These are phyloP conservation scores for Carabus problematicus DNA, from an alignment of 2,888 invertebrate genomes.

Conservation along the genomic window DNA sequence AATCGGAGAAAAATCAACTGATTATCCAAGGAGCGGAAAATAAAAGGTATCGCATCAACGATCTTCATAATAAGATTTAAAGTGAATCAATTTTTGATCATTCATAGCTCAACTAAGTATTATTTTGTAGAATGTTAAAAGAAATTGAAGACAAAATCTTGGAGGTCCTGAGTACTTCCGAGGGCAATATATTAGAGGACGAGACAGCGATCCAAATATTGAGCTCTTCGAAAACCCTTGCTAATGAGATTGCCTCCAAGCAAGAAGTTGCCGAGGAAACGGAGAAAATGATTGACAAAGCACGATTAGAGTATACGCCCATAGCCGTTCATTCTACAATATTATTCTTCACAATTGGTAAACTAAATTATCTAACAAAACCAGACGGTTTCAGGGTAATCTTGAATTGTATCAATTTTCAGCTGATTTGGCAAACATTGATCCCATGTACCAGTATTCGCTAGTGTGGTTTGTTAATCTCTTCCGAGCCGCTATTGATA, in stretches of 20 bases:
- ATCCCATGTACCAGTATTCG: conserved; percentile 98
- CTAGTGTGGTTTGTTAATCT: conserved; percentile 92
- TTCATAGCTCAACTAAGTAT: not conserved
- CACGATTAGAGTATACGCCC: conserved; percentile 85
- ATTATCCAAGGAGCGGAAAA: conserved; percentile 89
- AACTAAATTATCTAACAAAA: not conserved
- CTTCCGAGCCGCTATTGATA: conserved; percentile 85
- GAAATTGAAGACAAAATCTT: conserved; percentile 93
- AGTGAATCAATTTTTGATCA: too few relatives aligned
- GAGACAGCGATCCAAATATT: conserved; percentile 89
- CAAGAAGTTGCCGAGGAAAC: conserved; percentile 89
- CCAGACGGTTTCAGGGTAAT: conserved; percentile 38
- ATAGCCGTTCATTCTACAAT: conserved; percentile 90
- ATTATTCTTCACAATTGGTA: conserved; percentile 89
- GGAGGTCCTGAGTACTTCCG: conserved; percentile 73
- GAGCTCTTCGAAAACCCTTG: conserved; percentile 86
- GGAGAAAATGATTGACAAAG: conserved; percentile 86
- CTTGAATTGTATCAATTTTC: conserved; percentile 45
- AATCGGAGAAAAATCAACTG: conserved; percentile 86
- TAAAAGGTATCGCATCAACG: conserved; percentile 64
- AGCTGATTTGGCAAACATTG: conserved; percentile 88
- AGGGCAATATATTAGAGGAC: conserved; percentile 87
- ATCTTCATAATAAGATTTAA: not conserved
- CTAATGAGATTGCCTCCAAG: conserved; percentile 91
- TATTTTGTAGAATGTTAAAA: conserved; percentile 68